phyloP scores from a whole-genome alignment of 2,797 vertebrate genomes.

The Gymnoscopelus braueri region DNA sequence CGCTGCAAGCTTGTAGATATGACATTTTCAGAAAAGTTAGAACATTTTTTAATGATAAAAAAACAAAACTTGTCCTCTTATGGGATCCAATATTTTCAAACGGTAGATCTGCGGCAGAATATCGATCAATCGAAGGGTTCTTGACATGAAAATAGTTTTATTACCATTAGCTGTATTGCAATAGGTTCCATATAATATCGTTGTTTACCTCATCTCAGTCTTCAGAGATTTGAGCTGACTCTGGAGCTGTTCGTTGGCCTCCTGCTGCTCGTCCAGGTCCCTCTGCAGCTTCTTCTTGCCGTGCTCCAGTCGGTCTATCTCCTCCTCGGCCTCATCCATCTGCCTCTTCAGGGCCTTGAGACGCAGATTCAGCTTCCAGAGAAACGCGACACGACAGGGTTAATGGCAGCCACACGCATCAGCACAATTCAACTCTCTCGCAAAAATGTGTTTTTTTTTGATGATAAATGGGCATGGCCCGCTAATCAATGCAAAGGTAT shows the following conservation, averaged over 20 bases:
- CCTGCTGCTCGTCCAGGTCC: conserved; percentile 94
- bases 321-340: conserved; percentile 95
- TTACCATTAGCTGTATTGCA: too few relatives aligned
- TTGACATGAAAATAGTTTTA: too few relatives aligned
- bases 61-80: too few relatives aligned
- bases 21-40: too few relatives aligned
- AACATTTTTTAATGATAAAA: too few relatives aligned
- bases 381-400: background rate
- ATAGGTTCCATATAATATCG: too few relatives aligned
- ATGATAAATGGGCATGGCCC: background rate
- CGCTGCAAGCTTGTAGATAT: too few relatives aligned
- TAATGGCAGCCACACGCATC: too few relatives aligned
- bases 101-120: too few relatives aligned
- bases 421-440: background rate
- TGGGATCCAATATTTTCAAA: too few relatives aligned
- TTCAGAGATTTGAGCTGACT: conserved; percentile 88
- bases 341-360: conserved; percentile 96
- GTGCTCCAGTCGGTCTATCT: conserved; percentile 94
- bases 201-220: conserved; percentile 87
- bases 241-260: conserved; percentile 92
- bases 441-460: too few relatives aligned
- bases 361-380: conserved; percentile 89
- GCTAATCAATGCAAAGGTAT: background rate
- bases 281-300: conserved; percentile 95
- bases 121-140: too few relatives aligned